A percentile compares a stretch with the other conserved stretches of the same genome.
These are phyloP conservation scores for Deilephila elpenor DNA, from an alignment of 2,888 invertebrate species.

Conservation along the genomic window DNA sequence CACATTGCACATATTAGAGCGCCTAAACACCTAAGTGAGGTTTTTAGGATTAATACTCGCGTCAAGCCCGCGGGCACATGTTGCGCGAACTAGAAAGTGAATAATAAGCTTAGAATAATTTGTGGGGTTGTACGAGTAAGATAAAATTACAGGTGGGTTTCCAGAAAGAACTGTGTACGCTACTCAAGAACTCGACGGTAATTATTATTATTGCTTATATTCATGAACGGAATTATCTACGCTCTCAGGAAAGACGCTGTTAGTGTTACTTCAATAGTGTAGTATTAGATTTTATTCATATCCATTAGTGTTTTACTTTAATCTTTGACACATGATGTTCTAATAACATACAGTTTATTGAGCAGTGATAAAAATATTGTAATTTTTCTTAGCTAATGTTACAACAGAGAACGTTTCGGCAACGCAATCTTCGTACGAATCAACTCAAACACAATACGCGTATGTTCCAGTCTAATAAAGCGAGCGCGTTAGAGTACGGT, in stretches of 20 bases:
- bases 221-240: constrained; percentile 49
- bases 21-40: constrained; percentile 21
- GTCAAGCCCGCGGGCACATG: constrained; percentile 45
- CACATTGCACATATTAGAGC: constrained; percentile 40
- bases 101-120: constrained; percentile 64
- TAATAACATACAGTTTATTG: not conserved
- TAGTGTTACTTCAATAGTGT: constrained; percentile 35
- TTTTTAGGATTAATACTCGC: constrained; percentile 46
- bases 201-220: constrained; percentile 55
- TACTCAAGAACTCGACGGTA: constrained; percentile 47
- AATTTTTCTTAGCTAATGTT: not conserved
- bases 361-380: not conserved
- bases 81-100: constrained; percentile 67
- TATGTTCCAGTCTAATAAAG: constrained; percentile 2
- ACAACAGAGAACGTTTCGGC: too few species aligned
- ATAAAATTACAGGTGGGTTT: constrained; percentile 63
- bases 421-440: not conserved
- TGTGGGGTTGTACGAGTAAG: constrained; percentile 54
- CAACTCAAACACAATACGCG: not conserved
- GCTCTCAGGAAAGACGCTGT: constrained; percentile 43
- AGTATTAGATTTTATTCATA: constrained; percentile 21
- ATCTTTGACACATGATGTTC: constrained; percentile 22
- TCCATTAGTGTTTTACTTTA: constrained; percentile 13
- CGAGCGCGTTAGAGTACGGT: not conserved
- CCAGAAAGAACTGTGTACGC: constrained; percentile 52